These are phyloP conservation scores for Nymphicus hollandicus DNA, from an alignment of 2,113 vertebrate species.

Conservation along the genomic window DNA sequence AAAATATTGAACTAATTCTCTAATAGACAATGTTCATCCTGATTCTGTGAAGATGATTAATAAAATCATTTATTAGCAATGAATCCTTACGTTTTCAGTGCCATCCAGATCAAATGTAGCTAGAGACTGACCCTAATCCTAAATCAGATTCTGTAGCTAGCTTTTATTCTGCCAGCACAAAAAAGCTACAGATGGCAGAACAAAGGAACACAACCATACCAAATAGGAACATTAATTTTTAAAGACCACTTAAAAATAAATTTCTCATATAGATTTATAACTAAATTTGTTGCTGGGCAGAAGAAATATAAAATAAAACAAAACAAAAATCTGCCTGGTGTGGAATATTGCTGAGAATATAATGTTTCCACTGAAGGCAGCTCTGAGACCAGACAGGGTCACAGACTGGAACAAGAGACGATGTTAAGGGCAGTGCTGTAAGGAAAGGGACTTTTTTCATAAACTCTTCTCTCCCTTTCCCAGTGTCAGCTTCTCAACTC, in stretches of 20 bases:
- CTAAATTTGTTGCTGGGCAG: background rate
- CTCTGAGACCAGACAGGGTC: background rate
- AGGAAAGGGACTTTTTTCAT: background rate
- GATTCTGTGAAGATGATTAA: background rate
- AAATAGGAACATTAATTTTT: background rate
- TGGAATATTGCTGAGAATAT: background rate
- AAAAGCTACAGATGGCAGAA: background rate
- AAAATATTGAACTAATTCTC: background rate
- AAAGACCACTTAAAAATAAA: background rate
- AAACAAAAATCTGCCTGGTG: background rate
- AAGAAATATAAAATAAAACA: background rate
- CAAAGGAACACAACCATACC: background rate
- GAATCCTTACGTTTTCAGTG: background rate
- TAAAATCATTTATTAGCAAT: background rate
- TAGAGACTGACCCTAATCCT: slow-evolving; percentile 6
- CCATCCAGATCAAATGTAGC: background rate
- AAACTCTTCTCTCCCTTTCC: background rate
- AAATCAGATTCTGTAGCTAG: background rate
- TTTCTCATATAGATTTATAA: background rate
- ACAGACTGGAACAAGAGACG: background rate
- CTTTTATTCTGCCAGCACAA: background rate
- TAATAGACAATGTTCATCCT: background rate
- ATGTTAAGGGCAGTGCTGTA: background rate
- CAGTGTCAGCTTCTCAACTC: background rate
- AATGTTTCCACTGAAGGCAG: background rate